Base-by-base conservation (phyloP, 1,140 invertebrate species). In the Druon quercuslanigerum region DNA sequence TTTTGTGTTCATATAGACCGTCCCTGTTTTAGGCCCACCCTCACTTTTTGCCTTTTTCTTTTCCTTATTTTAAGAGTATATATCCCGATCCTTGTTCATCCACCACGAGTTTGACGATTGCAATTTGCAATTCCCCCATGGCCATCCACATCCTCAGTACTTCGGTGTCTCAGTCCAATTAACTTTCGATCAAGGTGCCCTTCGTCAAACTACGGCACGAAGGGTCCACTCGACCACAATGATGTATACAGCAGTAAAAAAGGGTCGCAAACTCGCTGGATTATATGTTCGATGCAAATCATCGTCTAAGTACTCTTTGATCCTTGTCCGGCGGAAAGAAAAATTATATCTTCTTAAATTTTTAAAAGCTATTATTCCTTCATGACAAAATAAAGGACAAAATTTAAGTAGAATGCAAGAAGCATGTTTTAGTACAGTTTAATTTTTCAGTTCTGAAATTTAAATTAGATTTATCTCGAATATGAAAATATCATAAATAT, bases 111-210 rank as follows among this genome's bases (percentile, higher is more conserved):
- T 54, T 54, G 52, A 54, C 17, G n/a, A 54, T 54, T 54, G 17
- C 17, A 76, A 84, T 82, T 78, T 54, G 17, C 17, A 76, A 84
- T 82, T 78, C 82, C 82, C 82, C 60, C 83, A 84, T 80, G 80
- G 80, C 78, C 78, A 78, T 84, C 76, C 71, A 73, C 72, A 77
- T 80, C 74, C 80, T 40, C 46, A 77, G 75, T 84, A 78, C 80
- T 80, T 84, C 74, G 66, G 66, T 73, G 74, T 81, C 79, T 79
- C 56, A 75, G 75, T 74, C 73, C 82, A 82, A 84, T 84, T 84
- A 84, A 83, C 40, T 54, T 66, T 75, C 56, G 72, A 82, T 84
- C 80, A 76, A 76, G 66, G 57, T 79, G 72, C 73, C 76, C 73
- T 76, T 83, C 77, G 75, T 70, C 70, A 60, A 33, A 77, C 71